Evolutionary conservation across 1,140 invertebrate genomes (phyloP).

Genomic region (Drosophila azteca): DNA sequence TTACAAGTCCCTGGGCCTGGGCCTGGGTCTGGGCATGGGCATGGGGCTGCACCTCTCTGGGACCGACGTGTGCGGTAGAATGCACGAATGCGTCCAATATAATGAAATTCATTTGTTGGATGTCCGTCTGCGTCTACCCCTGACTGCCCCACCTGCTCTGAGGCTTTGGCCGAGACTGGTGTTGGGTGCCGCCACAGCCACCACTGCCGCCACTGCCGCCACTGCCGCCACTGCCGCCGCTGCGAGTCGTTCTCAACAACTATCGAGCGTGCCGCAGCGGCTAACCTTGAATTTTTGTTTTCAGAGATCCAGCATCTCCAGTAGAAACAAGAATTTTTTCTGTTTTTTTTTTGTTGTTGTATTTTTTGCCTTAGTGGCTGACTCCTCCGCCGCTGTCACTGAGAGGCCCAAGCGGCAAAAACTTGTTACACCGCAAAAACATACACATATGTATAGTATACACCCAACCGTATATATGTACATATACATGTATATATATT

Average conservation of each 20-base stretch:
- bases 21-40: too few species aligned
- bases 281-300: constrained; percentile 74
- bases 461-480: constrained; percentile 15
- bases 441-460: constrained; percentile 42
- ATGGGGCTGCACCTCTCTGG: constrained; percentile 41
- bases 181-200: constrained; percentile 20
- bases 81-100: constrained; percentile 81
- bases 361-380: constrained; percentile 49
- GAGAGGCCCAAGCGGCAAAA: constrained; percentile 45
- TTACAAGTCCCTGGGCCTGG: constrained; percentile 69
- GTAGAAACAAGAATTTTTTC: constrained; percentile 72
- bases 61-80: constrained; percentile 77
- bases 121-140: constrained; percentile 34
- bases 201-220: too few species aligned
- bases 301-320: constrained; percentile 59
- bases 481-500: neutral
- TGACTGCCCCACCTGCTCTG: constrained; percentile 5
- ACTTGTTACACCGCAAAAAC: constrained; percentile 77
- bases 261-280: constrained; percentile 56
- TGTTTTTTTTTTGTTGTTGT: constrained; percentile 12
- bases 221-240: constrained; percentile 17
- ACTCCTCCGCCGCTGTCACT: constrained; percentile 68
- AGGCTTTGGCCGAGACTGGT: neutral
- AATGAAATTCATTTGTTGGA: constrained; percentile 79
- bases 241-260: constrained; percentile 24